Percentiles rank a stretch among this genome's conserved stretches.
Evolutionary conservation across 2,888 invertebrate genomes (phyloP).

Genomic region (Amiota minor): DNA sequence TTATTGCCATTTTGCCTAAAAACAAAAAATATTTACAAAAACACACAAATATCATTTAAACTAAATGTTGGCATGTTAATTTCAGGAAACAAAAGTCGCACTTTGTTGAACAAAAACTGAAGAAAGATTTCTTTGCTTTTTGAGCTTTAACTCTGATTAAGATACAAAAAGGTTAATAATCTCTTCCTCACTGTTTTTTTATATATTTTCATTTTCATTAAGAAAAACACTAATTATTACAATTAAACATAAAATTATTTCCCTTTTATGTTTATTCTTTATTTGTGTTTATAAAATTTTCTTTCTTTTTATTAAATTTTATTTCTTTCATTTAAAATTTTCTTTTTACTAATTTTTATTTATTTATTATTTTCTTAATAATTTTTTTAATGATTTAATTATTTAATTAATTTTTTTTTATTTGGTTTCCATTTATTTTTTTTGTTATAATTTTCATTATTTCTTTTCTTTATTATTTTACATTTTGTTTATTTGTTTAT

Average conservation of each 20-base stretch:
- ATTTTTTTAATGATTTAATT: background rate
- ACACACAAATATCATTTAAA: background rate
- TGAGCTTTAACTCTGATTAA: no score
- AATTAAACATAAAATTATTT: background rate
- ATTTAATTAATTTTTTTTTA: background rate
- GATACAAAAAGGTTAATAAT: background rate
- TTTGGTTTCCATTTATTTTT: background rate
- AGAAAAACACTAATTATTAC: background rate
- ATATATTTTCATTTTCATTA: background rate
- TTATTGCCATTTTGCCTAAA: background rate
- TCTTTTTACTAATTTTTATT: background rate
- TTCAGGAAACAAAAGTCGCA: background rate
- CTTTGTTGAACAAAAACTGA: conserved; percentile 7
- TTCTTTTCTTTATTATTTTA: background rate
- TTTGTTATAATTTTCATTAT: background rate
- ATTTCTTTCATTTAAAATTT: no score
- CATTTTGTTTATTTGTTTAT: background rate
- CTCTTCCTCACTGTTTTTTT: background rate
- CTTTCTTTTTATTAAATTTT: background rate
- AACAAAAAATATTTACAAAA: background rate
- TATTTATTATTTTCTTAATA: background rate
- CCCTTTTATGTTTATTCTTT: background rate
- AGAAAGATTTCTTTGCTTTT: no score
- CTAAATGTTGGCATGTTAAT: background rate
- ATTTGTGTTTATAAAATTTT: no score